Evolutionary conservation across 2,797 vertebrate genomes (phyloP), one percentile per base, ranked within the genome.

Genomic region (Acipenser transmontanus): DNA sequence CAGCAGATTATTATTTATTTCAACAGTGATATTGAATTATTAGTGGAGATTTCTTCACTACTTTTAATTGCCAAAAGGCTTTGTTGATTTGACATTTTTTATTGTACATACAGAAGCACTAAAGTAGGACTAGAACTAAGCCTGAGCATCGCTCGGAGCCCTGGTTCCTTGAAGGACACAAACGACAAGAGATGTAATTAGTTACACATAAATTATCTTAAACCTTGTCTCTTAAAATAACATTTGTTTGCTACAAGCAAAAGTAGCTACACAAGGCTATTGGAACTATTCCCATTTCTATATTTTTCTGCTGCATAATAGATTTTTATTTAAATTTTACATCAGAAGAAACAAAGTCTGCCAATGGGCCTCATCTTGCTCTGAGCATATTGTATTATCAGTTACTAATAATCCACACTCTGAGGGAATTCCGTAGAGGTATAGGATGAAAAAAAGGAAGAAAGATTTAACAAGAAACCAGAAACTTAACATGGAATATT

Each of bases 131-230:
- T 81, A 80, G 77, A 74, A 79, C 80, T 71, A 74, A 84, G 73
- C 83, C 83, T 54, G 9, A n/a, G 52, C 7, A n/a, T 9, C 52
- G 52, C 52, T 54, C 52, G 1, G 9, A 54, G 52, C 52, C n/a
- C 52, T n/a, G 52, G 9, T 54, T 54, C 34, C 52, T 78, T 81
- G 82, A 85, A 88, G 81, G 84, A 88, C 84, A 85, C 80, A 89
- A 89, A 89, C 87, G 87, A 89, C 87, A 83, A 89, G 86, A 85
- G 87, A 85, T 89, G 89, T 88, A 89, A 90, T 91, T 91, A 91
- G 87, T 86, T 88, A 79, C 88, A 89, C 88, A 91, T 89, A 90
- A 91, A 90, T 90, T 90, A 91, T 78, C 85, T 82, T 62, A 74
- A 89, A 90, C 83, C 85, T 86, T 83, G 82, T 85, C 87, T 87